Percentiles rank a stretch among this genome's conserved stretches.
Conservation (phyloP, 2,113 vertebrate genomes). For the Globicephala melas region DNA sequence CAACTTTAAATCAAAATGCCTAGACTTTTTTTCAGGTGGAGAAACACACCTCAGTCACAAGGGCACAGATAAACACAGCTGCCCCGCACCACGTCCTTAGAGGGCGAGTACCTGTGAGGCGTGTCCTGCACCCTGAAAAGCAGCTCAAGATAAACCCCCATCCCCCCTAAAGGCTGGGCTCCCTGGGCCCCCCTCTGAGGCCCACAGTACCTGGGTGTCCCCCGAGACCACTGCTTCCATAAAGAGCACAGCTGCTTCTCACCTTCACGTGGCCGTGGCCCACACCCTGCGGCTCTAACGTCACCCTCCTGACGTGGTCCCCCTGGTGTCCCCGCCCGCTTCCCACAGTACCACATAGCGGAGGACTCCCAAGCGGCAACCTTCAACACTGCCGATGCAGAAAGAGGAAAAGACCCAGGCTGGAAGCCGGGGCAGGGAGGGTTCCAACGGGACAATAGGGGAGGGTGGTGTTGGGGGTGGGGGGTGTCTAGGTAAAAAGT, state of each 20-base stretch:
- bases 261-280: background rate
- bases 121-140: background rate
- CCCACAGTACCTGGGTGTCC: too few species aligned
- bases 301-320: accelerated
- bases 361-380: accelerated
- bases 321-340: too few species aligned
- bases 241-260: background rate
- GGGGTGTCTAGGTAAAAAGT: background rate
- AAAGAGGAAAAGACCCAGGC: background rate
- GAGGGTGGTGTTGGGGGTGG: background rate
- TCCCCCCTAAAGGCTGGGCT: background rate
- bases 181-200: background rate
- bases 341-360: background rate
- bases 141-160: too few species aligned
- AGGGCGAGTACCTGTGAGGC: background rate
- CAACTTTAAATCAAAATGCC: background rate
- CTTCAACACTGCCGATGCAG: too few species aligned
- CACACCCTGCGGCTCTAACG: background rate
- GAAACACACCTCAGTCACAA: accelerated
- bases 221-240: background rate
- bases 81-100: accelerated
- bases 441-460: background rate
- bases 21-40: too few species aligned
- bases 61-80: too few species aligned
- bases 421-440: background rate